Conservation (phyloP, 1,140 invertebrate genomes). For the Artemia franciscana region DNA sequence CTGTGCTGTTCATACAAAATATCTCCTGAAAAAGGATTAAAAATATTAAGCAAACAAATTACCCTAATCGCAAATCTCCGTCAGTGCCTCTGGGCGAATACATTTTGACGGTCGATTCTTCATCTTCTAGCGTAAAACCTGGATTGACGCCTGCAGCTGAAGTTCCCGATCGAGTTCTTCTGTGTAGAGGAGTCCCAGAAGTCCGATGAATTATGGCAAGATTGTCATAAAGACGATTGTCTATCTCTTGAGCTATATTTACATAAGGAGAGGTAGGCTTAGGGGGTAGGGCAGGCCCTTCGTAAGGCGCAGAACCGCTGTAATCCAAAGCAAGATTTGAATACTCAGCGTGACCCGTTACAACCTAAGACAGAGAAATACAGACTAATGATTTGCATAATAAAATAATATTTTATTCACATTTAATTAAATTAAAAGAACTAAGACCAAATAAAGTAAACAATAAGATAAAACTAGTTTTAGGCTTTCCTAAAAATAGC, state of each 20-base stretch:
- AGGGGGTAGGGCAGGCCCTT: background rate
- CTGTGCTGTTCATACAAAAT: too few relatives aligned
- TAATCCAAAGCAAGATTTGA: background rate
- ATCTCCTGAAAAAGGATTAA: too few relatives aligned
- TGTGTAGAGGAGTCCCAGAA: background rate
- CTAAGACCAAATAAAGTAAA: too few relatives aligned
- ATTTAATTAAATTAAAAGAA: too few relatives aligned
- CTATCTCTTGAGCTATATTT: background rate
- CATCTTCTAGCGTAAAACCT: background rate
- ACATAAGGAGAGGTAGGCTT: background rate
- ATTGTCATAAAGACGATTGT: background rate
- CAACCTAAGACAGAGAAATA: background rate
- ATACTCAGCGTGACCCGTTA: background rate
- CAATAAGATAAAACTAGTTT: too few relatives aligned
- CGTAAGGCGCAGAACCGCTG: background rate
- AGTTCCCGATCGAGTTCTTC: background rate
- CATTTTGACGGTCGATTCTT: too few relatives aligned
- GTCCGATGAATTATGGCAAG: background rate
- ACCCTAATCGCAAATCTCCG: too few relatives aligned
- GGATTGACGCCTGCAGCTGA: background rate
- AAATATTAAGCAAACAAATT: too few relatives aligned
- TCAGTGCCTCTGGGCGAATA: too few relatives aligned
- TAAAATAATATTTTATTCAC: too few relatives aligned
- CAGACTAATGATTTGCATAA: too few relatives aligned
- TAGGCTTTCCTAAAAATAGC: too few relatives aligned